Evolutionary conservation across 2,113 vertebrate genomes (phyloP).

Genomic region (Gorsachius goisagi): DNA sequence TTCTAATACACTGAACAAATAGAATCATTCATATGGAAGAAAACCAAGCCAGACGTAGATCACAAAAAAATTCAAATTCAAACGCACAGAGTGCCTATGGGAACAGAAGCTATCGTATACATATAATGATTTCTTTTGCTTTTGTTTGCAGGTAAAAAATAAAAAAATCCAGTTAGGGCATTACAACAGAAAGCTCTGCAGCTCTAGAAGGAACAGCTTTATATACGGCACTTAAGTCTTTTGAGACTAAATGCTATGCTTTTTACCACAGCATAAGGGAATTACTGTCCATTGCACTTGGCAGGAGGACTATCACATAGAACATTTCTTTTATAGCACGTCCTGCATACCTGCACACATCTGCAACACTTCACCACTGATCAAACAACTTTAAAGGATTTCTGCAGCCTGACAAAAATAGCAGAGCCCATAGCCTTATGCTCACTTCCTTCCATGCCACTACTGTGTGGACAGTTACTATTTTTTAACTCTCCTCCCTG

Average conservation of each 20-base stretch:
- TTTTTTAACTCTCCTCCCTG: too few species aligned
- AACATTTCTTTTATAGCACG: neutral
- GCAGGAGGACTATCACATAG: neutral
- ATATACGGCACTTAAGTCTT: rapidly evolving
- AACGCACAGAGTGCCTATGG: neutral
- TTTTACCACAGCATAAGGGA: neutral
- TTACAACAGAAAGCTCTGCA: neutral
- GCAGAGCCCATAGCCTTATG: neutral
- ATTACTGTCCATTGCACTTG: neutral
- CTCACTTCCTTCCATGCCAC: neutral
- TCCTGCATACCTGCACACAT: neutral
- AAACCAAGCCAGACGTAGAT: neutral
- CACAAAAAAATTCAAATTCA: neutral
- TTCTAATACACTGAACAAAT: neutral
- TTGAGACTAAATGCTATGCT: neutral
- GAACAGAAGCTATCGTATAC: neutral
- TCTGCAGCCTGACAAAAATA: neutral
- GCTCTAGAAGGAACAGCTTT: neutral
- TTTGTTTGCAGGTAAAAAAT: neutral
- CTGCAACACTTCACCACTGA: neutral
- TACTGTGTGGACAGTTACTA: neutral
- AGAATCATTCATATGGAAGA: neutral
- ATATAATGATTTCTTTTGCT: neutral
- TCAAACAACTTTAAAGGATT: neutral
- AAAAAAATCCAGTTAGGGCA: neutral